Evolutionary conservation across 2,797 vertebrate species (phyloP).

Genomic region (Rachycentron canadum): DNA sequence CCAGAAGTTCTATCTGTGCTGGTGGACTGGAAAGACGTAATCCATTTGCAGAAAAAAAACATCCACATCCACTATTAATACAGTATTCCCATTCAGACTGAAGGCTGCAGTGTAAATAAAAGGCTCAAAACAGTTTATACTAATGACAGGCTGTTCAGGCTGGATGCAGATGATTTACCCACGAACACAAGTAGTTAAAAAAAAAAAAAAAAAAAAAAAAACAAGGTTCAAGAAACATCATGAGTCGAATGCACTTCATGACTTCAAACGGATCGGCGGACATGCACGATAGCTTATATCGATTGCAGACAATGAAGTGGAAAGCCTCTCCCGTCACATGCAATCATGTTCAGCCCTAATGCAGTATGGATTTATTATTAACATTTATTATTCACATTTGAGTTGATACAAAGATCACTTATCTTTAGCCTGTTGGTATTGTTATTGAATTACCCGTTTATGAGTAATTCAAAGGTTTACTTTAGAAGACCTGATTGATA

Average conservation of each 20-base stretch:
- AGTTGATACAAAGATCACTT: neutral
- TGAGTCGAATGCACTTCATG: neutral
- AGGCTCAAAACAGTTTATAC: constrained; percentile 14
- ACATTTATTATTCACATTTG: constrained; percentile 51
- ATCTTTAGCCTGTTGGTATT: neutral
- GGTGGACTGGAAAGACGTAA: constrained; percentile 42
- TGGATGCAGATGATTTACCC: constrained; percentile 2
- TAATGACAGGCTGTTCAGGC: neutral
- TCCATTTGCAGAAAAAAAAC: constrained; percentile 14
- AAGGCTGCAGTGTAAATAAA: constrained; percentile 43
- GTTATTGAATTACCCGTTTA: neutral
- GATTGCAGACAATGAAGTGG: neutral
- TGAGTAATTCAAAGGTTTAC: constrained; percentile 11
- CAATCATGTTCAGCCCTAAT: constrained; percentile 5
- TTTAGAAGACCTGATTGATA: constrained; percentile 5
- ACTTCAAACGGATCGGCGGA: neutral
- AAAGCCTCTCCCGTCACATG: constrained; percentile 25
- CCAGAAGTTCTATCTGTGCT: constrained; percentile 35
- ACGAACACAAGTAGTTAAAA: neutral
- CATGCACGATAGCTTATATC: neutral
- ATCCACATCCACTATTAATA: neutral
- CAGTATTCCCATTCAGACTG: constrained; percentile 14
- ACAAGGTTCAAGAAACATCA: constrained; percentile 15
- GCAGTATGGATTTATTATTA: constrained; percentile 12
- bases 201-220: neutral